Conservation (phyloP, 1,140 invertebrate species). For the Akabosia matsudoensis region DNA sequence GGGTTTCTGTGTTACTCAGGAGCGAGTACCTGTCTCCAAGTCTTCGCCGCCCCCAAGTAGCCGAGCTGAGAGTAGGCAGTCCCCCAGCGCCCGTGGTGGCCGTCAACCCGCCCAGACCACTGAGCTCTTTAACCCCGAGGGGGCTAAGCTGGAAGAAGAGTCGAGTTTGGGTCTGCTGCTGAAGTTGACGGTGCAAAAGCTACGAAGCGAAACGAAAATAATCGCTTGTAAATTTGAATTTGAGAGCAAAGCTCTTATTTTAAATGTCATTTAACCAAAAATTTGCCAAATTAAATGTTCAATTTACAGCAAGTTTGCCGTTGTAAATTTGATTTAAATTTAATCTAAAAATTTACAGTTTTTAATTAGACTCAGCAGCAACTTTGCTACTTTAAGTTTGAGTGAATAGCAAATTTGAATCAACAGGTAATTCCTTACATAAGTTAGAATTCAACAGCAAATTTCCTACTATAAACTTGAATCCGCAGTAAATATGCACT, state of each 20-base stretch:
- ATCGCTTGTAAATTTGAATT: too few relatives aligned
- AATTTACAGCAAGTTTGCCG: background rate
- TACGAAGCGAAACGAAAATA: background rate
- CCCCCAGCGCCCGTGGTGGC: slow-evolving; percentile 33
- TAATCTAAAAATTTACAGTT: too few relatives aligned
- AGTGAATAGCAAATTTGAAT: too few relatives aligned
- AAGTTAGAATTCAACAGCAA: too few relatives aligned
- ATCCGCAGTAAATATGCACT: too few relatives aligned
- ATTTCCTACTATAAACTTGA: too few relatives aligned
- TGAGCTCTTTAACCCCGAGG: slow-evolving; percentile 34
- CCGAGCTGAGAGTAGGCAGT: slow-evolving; percentile 27
- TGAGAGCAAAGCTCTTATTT: too few relatives aligned
- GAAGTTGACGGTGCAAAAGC: slow-evolving; percentile 32
- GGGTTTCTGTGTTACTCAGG: slow-evolving; percentile 37
- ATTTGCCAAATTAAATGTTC: background rate
- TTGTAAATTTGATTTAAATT: background rate
- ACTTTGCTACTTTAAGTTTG: too few relatives aligned
- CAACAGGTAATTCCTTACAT: too few relatives aligned
- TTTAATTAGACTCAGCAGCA: too few relatives aligned
- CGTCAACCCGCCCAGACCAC: slow-evolving; percentile 34
- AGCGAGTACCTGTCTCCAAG: slow-evolving; percentile 44
- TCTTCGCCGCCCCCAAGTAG: slow-evolving; percentile 28
- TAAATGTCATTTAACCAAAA: background rate
- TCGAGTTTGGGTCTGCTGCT: slow-evolving; percentile 37
- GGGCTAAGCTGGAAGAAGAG: slow-evolving; percentile 44